Conservation (phyloP, 2,888 invertebrate genomes). For the Troglohyphantes excavatus region DNA sequence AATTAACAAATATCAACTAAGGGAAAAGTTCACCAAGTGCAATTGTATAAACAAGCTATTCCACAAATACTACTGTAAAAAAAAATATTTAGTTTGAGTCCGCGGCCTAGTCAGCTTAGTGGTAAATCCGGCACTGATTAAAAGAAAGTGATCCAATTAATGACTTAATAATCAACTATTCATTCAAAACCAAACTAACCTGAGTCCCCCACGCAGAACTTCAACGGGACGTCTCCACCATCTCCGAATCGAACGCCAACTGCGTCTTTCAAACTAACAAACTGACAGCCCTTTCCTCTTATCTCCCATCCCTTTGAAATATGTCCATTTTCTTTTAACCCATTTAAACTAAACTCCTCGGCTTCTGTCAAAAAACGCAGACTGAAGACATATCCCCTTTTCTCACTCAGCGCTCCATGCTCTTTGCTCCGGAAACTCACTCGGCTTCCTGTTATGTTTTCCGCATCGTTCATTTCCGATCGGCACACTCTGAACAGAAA, state of each 20-base stretch:
- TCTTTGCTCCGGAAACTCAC: constrained; percentile 38
- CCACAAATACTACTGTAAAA: too few relatives aligned
- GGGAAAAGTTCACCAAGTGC: too few relatives aligned
- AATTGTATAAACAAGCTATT: too few relatives aligned
- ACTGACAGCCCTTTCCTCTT: background rate
- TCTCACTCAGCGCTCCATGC: constrained; percentile 18
- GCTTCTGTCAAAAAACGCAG: background rate
- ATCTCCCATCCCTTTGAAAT: background rate
- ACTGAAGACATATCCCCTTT: background rate
- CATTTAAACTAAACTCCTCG: background rate
- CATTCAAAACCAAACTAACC: background rate
- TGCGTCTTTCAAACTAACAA: too few relatives aligned
- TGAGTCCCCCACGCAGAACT: background rate
- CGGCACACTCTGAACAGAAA: constrained; percentile 18
- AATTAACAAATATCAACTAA: too few relatives aligned
- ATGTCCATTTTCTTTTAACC: background rate
- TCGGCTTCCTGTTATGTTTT: constrained; percentile 45
- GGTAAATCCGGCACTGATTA: too few relatives aligned
- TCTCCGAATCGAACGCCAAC: too few relatives aligned
- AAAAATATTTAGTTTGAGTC: too few relatives aligned
- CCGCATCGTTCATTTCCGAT: constrained; percentile 63
- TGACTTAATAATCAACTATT: too few relatives aligned
- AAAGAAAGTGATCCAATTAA: too few relatives aligned
- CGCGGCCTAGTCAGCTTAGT: too few relatives aligned
- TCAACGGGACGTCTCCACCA: too few relatives aligned